Percentiles rank a stretch among this genome's conserved stretches.
phyloP scores from a whole-genome alignment of 2,113 vertebrate species.

The Gymnogyps californianus region DNA sequence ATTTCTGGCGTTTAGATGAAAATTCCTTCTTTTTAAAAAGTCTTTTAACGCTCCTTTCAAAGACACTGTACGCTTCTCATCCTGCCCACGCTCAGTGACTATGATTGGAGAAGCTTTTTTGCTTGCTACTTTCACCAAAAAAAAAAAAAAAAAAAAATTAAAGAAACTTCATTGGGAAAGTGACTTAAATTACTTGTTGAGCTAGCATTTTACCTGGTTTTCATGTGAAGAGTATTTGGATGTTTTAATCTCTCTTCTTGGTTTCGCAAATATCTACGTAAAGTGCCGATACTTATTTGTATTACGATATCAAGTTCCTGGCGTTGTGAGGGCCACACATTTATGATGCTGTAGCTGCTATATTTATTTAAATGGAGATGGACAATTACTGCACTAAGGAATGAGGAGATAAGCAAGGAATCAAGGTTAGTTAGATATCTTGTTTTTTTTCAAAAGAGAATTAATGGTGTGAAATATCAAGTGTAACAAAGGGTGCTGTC shows the following conservation, averaged over 20 bases:
- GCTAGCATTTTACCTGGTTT: conserved; percentile 51
- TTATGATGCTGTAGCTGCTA: conserved; percentile 79
- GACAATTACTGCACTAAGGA: conserved; percentile 89
- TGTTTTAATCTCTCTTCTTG: conserved; percentile 63
- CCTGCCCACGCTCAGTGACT: neutral
- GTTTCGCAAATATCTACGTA: conserved; percentile 65
- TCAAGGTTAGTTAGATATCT: conserved; percentile 61
- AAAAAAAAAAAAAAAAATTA: neutral
- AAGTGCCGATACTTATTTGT: conserved; percentile 70
- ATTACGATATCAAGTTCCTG: conserved; percentile 66
- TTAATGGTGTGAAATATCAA: conserved; percentile 64
- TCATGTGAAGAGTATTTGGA: conserved; percentile 66
- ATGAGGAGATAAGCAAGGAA: conserved; percentile 80
- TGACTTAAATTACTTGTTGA: neutral
- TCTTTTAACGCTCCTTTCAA: neutral
- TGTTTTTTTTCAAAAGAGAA: conserved; percentile 41
- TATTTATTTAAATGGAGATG: conserved; percentile 85
- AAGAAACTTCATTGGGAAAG: neutral
- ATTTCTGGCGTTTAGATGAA: conserved; percentile 16
- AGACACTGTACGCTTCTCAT: neutral
- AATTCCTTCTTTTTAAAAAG: neutral
- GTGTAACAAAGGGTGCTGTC: conserved; percentile 73
- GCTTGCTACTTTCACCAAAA: conserved; percentile 32
- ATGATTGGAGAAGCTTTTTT: conserved; percentile 7
- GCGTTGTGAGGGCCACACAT: conserved; percentile 69